phyloP scores from a whole-genome alignment of 2,888 invertebrate genomes.

The Sphinx pinastri region DNA sequence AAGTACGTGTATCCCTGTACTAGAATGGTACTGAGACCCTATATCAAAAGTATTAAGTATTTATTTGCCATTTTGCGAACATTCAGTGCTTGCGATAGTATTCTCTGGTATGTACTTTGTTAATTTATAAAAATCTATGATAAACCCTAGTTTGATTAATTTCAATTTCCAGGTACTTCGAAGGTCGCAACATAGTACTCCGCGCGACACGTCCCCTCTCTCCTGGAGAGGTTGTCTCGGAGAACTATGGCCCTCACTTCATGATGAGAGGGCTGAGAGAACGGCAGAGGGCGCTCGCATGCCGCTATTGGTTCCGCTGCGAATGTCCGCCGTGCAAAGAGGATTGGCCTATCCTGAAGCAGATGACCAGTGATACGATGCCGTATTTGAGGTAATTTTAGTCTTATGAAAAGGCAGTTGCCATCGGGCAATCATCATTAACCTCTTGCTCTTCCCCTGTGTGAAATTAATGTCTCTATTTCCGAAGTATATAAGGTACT shows the following conservation, averaged over 20 bases:
- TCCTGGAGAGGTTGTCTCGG: constrained; percentile 88
- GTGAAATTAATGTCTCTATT: too few species aligned
- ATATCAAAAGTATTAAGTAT: neutral
- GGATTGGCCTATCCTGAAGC: constrained; percentile 89
- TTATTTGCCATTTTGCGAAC: neutral
- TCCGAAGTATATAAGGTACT: too few species aligned
- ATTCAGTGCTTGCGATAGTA: too few species aligned
- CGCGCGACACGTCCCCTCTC: constrained; percentile 86
- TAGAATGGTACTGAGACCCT: too few species aligned
- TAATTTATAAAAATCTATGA: too few species aligned
- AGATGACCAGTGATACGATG: constrained; percentile 77
- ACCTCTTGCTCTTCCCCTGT: too few species aligned
- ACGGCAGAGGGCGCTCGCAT: constrained; percentile 86
- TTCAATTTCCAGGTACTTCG: constrained; percentile 85
- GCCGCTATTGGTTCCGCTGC: constrained; percentile 92
- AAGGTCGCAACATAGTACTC: constrained; percentile 88
- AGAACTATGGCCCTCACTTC: constrained; percentile 94
- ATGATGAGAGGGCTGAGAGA: constrained; percentile 75
- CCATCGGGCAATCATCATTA: neutral
- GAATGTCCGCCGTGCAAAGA: constrained; percentile 88
- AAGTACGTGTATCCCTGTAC: too few species aligned
- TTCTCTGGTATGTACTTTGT: too few species aligned
- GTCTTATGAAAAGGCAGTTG: neutral
- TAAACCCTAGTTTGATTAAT: too few species aligned
- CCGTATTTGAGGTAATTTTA: constrained; percentile 67